Evolutionary conservation across 2,888 invertebrate species (phyloP), one percentile per base, ranked within the genome.

Genomic region (Metopia argyrocephala): DNA sequence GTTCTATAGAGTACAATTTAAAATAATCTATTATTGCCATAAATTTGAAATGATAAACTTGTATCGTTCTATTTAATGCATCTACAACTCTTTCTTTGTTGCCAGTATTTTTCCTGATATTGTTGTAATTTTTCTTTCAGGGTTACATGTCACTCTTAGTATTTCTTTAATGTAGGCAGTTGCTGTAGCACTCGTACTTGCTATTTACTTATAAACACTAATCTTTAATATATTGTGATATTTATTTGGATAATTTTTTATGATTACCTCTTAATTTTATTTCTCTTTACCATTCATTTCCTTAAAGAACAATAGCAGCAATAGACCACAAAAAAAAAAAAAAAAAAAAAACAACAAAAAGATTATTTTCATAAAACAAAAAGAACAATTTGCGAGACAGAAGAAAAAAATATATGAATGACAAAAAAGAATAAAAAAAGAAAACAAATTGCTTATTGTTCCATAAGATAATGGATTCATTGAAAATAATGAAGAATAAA

Each of bases 161-260:
- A 12, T 38, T 38, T 1, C 3, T 38, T 38, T 38, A 12, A 38
- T 38, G 9, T 15, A 5, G 3, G 15, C 12, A 9, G 0, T 31
- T 31, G 9, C 5, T 31, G 31, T 12, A 12, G 31, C 3, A 12
- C 12, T 38, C n/a, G 18, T 52, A 9, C 9, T 20, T 21, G 6
- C 28, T 23, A 20, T 45, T 46, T 48, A 5, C n/a, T n/a, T n/a
- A n/a, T n/a, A n/a, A 12, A 4, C 50, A 61, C 57, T 74, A 65
- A 38, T 52, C 59, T 52, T 18, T 21, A 61, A 66, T 59, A 61
- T 38, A 61, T 66, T 64, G 38, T 66, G n/a, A 48, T 61, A 66
- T 78, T 78, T 66, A 78, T 73, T 73, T 78, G 12, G 64, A 38
- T 62, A 66, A 71, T 61, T 66, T 56, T 38, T 59, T 59, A 52